Percentiles rank a stretch among this genome's conserved stretches.
Conservation (phyloP, 53 echinoderm and acorn worm genomes). For the Echinometra lucunter region DNA sequence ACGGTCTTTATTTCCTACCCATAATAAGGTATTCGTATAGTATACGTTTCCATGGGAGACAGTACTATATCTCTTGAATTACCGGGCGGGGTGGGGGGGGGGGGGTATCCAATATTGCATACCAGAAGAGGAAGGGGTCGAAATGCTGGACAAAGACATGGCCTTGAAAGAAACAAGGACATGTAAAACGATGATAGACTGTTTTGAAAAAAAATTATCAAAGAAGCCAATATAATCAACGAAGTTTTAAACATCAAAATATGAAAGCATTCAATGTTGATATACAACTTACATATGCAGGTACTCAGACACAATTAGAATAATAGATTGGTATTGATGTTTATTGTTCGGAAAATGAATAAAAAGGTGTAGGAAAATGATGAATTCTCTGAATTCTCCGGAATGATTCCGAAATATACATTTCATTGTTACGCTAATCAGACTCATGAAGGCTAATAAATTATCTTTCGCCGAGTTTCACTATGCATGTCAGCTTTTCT, state of each 20-base stretch:
- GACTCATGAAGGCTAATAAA: background rate
- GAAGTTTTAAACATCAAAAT: background rate
- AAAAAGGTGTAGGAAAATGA: background rate
- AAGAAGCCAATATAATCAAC: background rate
- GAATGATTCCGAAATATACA: background rate
- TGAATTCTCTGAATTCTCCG: background rate
- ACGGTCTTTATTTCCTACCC: constrained; percentile 1
- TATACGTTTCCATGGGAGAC: background rate
- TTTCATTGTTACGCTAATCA: background rate
- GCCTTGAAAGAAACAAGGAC: background rate
- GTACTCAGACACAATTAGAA: background rate
- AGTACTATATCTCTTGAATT: background rate
- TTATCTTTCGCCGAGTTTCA: background rate
- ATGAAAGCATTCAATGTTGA: background rate
- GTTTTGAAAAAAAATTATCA: background rate
- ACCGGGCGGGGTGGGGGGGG: too few relatives aligned
- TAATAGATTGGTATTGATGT: background rate
- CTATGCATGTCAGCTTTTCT: background rate
- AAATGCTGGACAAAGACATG: background rate
- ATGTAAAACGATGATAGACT: too few relatives aligned
- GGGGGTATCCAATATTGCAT: background rate
- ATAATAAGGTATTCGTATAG: background rate
- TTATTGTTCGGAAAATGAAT: background rate
- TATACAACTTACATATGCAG: too few relatives aligned
- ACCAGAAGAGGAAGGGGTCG: background rate